These are phyloP conservation scores for Pipa parva DNA, from an alignment of 2,113 vertebrate species.

Conservation along the genomic window DNA sequence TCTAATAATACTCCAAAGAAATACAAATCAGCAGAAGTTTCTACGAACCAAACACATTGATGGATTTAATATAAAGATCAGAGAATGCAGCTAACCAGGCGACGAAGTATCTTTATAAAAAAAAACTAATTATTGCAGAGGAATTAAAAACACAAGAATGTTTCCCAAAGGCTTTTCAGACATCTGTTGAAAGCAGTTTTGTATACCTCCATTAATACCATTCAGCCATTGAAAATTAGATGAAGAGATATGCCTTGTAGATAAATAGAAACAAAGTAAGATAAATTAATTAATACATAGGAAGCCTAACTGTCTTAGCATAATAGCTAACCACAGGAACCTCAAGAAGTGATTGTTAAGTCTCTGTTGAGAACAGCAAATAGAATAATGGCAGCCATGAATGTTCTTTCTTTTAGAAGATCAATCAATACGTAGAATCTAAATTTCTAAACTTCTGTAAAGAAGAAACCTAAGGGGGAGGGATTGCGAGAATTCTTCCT, in stretches of 20 bases:
- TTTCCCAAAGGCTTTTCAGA: constrained; percentile 22
- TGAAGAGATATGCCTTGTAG: constrained; percentile 35
- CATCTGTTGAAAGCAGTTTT: constrained; percentile 31
- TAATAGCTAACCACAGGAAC: constrained; percentile 16
- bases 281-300: constrained; percentile 31
- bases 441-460: neutral
- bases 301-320: constrained; percentile 8
- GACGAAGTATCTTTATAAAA: neutral
- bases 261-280: constrained; percentile 35
- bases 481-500: neutral
- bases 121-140: constrained; percentile 18
- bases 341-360: constrained; percentile 10
- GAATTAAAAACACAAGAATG: constrained; percentile 19
- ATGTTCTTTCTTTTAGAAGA: neutral
- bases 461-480: too few species aligned
- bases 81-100: neutral
- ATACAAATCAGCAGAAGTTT: too few species aligned
- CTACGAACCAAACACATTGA: neutral
- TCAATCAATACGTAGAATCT: neutral
- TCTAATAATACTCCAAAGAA: too few species aligned
- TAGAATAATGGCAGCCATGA: neutral
- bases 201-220: constrained; percentile 24
- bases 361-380: neutral
- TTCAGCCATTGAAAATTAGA: constrained; percentile 21
- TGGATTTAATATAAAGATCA: neutral